Evolutionary conservation across 2,113 vertebrate genomes (phyloP), one percentile per base, ranked within the genome.

Genomic region (Leptobrachium leishanense): DNA sequence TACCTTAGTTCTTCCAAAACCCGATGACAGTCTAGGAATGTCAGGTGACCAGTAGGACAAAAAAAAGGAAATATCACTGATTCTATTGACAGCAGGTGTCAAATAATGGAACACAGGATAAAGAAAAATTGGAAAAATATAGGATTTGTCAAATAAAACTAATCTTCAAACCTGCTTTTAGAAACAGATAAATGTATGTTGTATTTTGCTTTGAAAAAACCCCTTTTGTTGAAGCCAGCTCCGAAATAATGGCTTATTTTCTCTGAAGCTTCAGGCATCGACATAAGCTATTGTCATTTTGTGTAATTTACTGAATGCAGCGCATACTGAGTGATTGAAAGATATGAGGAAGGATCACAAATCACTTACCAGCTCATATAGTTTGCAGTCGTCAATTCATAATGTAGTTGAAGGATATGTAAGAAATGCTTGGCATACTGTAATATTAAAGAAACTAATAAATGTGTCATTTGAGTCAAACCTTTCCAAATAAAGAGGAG

Each of bases 221-320:
- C 68, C 43, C n/a, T 46, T 31, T 20, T 46, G 43, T 69, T 20
- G 43, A 43, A 69, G n/a, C n/a, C 68, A 15, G 44, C 43, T 44
- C 9, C 42, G n/a, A 46, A 69, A 69, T 50, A 69, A 69, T 50
- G 42, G n/a, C 43, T 69, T 69, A 15, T 15, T 43, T 69, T 46
- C n/a, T 13, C 8, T 46, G 46, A 69, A 50, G 43, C 43, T 31
- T 69, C 43, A 31, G 15, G 68, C 68, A 44, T 69, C 8, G 43
- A 69, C 43, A 69, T 46, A 69, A 46, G 68, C 15, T 44, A 69
- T 55, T 54, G 44, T 44, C 69, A 72, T 72, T 54, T 72, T 72
- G 69, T 72, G 40, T 54, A 54, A 72, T 55, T 72, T 55, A 40
- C 46, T 12, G 50, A 40, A 54, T 72, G 69, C 31, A 41, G 50